Evolutionary conservation across 2,888 invertebrate genomes (phyloP).

Genomic region (Isotomurus palustris): DNA sequence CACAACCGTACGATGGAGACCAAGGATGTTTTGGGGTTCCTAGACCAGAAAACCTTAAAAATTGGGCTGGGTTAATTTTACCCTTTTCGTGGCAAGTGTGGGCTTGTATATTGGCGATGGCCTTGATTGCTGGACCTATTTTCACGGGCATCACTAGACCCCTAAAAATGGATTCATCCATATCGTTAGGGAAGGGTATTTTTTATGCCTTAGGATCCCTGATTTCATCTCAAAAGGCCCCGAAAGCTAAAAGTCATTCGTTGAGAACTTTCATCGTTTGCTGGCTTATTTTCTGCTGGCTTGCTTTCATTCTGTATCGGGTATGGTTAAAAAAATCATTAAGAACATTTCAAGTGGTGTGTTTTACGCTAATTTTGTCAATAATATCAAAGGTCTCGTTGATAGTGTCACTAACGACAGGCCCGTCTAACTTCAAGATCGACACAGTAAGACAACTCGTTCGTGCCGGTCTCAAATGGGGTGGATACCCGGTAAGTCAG

Average conservation of each 20-base stretch:
- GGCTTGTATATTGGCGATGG: constrained; percentile 43
- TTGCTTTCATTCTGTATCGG: constrained; percentile 40
- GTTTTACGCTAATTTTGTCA: background rate
- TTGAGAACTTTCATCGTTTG: constrained; percentile 40
- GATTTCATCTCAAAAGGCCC: constrained; percentile 35
- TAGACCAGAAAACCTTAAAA: constrained; percentile 43
- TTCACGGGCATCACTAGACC: constrained; percentile 41
- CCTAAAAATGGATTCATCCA: constrained; percentile 34
- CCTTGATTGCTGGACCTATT: constrained; percentile 43
- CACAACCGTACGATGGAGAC: constrained; percentile 43
- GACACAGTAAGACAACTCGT: constrained; percentile 35
- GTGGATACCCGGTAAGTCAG: too few relatives aligned
- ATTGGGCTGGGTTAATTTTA: constrained; percentile 42
- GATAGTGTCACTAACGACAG: constrained; percentile 44
- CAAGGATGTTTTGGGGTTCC: constrained; percentile 45
- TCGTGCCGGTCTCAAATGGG: constrained; percentile 42
- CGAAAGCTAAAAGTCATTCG: constrained; percentile 38
- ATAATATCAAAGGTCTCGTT: constrained; percentile 27
- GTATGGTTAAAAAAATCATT: constrained; percentile 11
- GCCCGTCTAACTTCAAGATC: constrained; percentile 37
- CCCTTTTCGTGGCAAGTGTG: constrained; percentile 46
- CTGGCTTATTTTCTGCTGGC: constrained; percentile 46
- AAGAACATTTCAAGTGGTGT: background rate
- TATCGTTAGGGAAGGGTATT: constrained; percentile 39
- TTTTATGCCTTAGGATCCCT: constrained; percentile 43